Evolutionary conservation across 1,140 invertebrate species (phyloP), one percentile per base, ranked within the genome.

Genomic region (Popillia japonica): DNA sequence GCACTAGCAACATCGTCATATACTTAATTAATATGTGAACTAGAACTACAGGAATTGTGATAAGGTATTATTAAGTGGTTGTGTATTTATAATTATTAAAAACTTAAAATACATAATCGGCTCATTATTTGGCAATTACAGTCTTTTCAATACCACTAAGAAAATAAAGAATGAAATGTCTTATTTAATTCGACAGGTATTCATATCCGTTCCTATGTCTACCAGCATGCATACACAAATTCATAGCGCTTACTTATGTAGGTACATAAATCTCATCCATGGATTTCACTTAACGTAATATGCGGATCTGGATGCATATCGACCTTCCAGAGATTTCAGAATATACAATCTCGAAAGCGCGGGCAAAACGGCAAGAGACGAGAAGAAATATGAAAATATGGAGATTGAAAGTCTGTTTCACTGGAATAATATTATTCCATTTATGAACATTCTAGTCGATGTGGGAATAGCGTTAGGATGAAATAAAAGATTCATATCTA

Each of bases 381-480:
- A 68, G 61, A 27, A 27, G 61, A 22, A 34, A 68, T 68, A 68
- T 20, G 22, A 68, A 68, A 68, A 68, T 68, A 68, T 68, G 61
- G 61, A 68, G 61, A 68, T 68, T 68, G 61, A 68, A 68, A 27
- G 9, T 20, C 61, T 68, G 61, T 68, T 68, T 68, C 27, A 22
- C 27, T 34, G 61, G 61, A 68, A 27, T 68, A 68, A 68, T 68
- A 68, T 68, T 27, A 27, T 68, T 34, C 20, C 61, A 68, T 68
- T 27, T 68, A 68, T 68, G 61, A 68, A 23, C 9, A 22, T 27
- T 27, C 22, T 34, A 23, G 20, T 23, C 22, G 22, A 68, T 23
- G 22, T 68, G 22, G 48, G 61, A 68, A 68, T 34, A 34, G 61
- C 61, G 61, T 23, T 22, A 34, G 9, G 61, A 4, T 17, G 48